Percentiles rank a stretch among this genome's conserved stretches.
Conservation (phyloP, 2,888 invertebrate genomes). For the Nymphalis polychloros region DNA sequence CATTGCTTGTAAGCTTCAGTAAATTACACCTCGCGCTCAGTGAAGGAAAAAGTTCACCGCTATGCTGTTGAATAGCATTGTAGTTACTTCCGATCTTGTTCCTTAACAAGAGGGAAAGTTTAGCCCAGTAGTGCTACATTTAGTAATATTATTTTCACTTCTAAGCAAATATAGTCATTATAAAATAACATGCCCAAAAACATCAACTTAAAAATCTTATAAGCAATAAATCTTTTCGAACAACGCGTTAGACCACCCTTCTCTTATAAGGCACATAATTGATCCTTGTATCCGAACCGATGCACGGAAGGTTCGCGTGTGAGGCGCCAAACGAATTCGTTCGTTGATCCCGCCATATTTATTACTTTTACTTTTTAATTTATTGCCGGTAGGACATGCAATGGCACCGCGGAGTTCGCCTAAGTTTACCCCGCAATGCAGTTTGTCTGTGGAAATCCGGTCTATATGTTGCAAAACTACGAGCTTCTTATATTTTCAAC, state of each 20-base stretch:
- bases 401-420: constrained; percentile 39
- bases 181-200: constrained; percentile 25
- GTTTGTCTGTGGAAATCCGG: constrained; percentile 33
- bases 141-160: not conserved
- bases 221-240: constrained; percentile 31
- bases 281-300: constrained; percentile 40
- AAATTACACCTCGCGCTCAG: too few species aligned
- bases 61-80: too few species aligned
- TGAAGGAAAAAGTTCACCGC: too few species aligned
- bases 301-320: constrained; percentile 43
- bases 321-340: constrained; percentile 44
- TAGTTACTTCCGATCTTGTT: too few species aligned
- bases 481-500: not conserved
- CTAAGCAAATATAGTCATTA: constrained; percentile 7
- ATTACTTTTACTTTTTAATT: constrained; percentile 50
- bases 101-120: too few species aligned
- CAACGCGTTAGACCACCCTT: constrained; percentile 35
- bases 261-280: constrained; percentile 43
- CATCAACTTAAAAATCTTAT: constrained; percentile 20
- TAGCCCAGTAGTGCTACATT: too few species aligned
- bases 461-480: constrained; percentile 16
- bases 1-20: too few species aligned
- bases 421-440: constrained; percentile 43
- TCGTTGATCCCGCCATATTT: constrained; percentile 48
- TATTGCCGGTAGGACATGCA: constrained; percentile 43